Evolutionary conservation across 2,888 invertebrate species (phyloP).

Genomic region (Phalangium opilio): DNA sequence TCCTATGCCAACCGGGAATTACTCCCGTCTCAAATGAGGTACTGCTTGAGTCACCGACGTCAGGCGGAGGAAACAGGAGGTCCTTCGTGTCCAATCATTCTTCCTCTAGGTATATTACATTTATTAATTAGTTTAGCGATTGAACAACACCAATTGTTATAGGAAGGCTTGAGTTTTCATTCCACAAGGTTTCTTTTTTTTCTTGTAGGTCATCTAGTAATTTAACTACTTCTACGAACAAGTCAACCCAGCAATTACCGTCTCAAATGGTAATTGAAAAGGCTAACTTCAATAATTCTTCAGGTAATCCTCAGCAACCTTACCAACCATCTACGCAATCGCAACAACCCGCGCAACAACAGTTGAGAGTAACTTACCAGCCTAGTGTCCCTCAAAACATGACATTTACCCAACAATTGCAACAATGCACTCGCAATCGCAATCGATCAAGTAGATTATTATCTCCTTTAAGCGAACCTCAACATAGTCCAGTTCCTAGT

Average conservation of each 20-base stretch:
- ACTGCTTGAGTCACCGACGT: constrained; percentile 28
- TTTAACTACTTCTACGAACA: constrained; percentile 50
- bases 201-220: constrained; percentile 44
- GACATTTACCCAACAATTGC: constrained; percentile 83
- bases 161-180: too few species aligned
- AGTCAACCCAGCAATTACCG: constrained; percentile 24
- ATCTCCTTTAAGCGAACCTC: constrained; percentile 44
- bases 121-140: too few species aligned
- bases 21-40: constrained; percentile 18
- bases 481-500: constrained; percentile 56
- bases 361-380: constrained; percentile 8
- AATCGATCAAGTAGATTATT: constrained; percentile 44
- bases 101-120: constrained; percentile 42
- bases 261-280: not conserved
- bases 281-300: not conserved
- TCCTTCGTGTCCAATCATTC: constrained; percentile 31
- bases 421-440: constrained; percentile 57
- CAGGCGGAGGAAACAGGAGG: constrained; percentile 33
- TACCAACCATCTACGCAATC: too few species aligned
- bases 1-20: constrained; percentile 29
- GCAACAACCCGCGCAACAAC: too few species aligned
- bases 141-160: too few species aligned
- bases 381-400: constrained; percentile 31
- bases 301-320: constrained; percentile 7
- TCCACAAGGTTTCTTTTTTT: too few species aligned